Evolutionary conservation across 2,888 invertebrate species (phyloP), one percentile per base, ranked within the genome.

Genomic region (Noctuana brunneofusca): DNA sequence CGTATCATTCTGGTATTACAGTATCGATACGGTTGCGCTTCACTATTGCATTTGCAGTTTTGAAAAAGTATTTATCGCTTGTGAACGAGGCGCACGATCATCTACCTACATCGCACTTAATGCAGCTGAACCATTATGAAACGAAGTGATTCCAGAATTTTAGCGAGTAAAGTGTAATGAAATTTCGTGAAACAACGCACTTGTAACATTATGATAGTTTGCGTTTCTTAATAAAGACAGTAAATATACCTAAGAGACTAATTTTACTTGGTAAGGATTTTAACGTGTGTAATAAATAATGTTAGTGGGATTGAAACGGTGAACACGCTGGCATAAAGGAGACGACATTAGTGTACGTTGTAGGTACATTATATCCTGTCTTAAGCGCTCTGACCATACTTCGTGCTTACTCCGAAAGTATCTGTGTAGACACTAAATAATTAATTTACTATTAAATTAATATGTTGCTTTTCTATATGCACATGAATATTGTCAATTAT

Each of bases 51-150:
- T 62, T 60, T 49, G 54, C 54, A 62, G 62, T 46, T 54, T 54
- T 43, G 49, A 60, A 41, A 62, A 62, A 62, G 60, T 62, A 62
- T 62, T 62, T 62, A 62, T 62, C 60, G 60, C 20, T 55, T 38
- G 53, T 46, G 60, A 54, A 60, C 46, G 38, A 38, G 62, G 49
- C 46, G 50, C 56, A 56, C 56, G 50, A 56, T 56, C 55, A 41
- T 50, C 56, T 56, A 49, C 63, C 50, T 63, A 56, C 63, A 50
- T 55, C 55, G 55, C 46, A 49, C 55, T 63, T 56, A 56, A 63
- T 56, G 55, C 56, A 56, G 30, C 60, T 43, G 18, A 49, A 63
- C 57, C 50, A 46, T 63, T 52, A 63, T 63, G 56, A 63, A 56
- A 63, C 52, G 55, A 49, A 55, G 14, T 14, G 49, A 50, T 41